A percentile compares a stretch with the other conserved stretches of the same genome.
These are phyloP conservation scores for Oreochromis grahami DNA, from an alignment of 2,797 vertebrate genomes.

Conservation along the genomic window DNA sequence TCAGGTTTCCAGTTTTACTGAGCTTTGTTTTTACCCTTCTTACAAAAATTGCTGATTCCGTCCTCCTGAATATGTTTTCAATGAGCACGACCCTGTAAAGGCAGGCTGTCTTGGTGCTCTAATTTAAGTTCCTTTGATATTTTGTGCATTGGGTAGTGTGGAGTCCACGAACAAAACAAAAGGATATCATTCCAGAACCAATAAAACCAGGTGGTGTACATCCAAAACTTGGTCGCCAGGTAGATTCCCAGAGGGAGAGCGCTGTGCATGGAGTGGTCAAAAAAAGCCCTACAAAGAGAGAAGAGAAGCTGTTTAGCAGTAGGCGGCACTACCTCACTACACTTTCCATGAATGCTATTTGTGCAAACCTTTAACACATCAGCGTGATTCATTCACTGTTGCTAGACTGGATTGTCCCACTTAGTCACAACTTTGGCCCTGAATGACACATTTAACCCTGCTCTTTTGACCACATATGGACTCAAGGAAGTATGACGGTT, in stretches of 20 bases:
- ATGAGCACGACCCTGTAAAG: background rate
- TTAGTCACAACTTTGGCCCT: background rate
- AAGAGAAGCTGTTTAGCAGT: background rate
- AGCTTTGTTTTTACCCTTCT: background rate
- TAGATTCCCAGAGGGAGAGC: conserved; percentile 98
- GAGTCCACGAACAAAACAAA: background rate
- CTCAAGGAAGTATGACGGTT: background rate
- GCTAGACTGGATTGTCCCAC: background rate
- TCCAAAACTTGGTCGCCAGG: conserved; percentile 99
- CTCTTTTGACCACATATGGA: background rate
- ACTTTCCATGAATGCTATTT: background rate
- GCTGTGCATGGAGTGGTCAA: conserved; percentile 99
- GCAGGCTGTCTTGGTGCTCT: background rate
- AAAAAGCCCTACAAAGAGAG: conserved; percentile 85
- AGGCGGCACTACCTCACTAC: background rate
- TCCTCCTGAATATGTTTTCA: background rate
- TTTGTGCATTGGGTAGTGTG: background rate
- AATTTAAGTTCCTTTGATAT: background rate
- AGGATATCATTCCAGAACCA: conserved; percentile 99
- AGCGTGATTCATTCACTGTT: background rate
- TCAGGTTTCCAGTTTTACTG: background rate
- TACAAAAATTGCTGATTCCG: background rate
- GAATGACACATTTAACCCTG: background rate
- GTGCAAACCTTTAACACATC: background rate
- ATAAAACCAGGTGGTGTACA: conserved; percentile 99